Conservation (phyloP, 2,797 vertebrate genomes). For the Adrianichthys oophorus region DNA sequence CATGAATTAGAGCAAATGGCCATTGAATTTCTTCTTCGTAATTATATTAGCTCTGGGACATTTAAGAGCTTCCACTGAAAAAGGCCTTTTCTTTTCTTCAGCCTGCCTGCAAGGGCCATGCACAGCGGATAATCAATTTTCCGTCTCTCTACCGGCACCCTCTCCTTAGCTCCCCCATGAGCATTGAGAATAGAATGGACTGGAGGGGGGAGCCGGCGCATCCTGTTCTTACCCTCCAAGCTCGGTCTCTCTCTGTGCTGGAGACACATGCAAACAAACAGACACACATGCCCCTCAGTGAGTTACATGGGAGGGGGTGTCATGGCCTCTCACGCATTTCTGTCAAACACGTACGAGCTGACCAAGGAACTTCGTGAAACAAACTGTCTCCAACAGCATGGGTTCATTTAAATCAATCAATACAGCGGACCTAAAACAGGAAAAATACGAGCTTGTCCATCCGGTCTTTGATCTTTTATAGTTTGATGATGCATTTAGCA, state of each 20-base stretch:
- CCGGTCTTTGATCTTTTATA: too few relatives aligned
- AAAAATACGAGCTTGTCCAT: too few relatives aligned
- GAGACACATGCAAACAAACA: constrained; percentile 39
- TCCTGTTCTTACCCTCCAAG: constrained; percentile 43
- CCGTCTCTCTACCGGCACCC: constrained; percentile 45
- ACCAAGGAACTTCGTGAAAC: constrained; percentile 42
- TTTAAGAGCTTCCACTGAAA: constrained; percentile 50
- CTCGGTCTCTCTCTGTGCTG: constrained; percentile 32
- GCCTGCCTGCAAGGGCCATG: constrained; percentile 50
- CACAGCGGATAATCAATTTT: constrained; percentile 67
- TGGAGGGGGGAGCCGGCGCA: constrained; percentile 10
- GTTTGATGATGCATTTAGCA: too few relatives aligned
- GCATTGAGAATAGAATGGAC: constrained; percentile 25
- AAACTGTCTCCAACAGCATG: constrained; percentile 19
- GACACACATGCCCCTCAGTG: constrained; percentile 48
- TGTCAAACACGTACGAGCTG: constrained; percentile 50
- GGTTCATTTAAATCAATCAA: constrained; percentile 6
- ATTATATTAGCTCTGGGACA: constrained; percentile 65
- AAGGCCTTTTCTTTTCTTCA: constrained; percentile 49
- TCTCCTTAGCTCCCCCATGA: constrained; percentile 43
- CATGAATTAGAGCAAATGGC: constrained; percentile 41
- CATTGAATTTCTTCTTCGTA: constrained; percentile 46
- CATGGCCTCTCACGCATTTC: constrained; percentile 41
- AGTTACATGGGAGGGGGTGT: constrained; percentile 58
- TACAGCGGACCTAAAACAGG: not conserved